Evolutionary conservation across 2,113 vertebrate genomes (phyloP).

Genomic region (Castor canadensis): DNA sequence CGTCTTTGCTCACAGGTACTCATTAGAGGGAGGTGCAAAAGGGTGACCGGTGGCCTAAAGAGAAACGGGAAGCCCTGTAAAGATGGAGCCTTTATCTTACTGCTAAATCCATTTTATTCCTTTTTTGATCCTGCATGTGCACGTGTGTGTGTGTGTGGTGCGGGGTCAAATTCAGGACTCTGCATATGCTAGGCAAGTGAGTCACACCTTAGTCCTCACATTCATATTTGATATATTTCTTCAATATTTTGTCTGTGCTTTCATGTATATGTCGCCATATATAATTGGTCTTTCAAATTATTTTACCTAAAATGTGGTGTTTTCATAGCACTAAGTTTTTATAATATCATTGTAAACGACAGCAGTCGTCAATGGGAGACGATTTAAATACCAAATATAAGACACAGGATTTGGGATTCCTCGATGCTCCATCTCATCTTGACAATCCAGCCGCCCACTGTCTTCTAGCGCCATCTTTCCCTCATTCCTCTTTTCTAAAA

Average conservation of each 20-base stretch:
- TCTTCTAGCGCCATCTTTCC: neutral
- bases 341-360: no score
- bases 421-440: neutral
- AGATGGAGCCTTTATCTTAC: neutral
- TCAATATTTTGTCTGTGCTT: neutral
- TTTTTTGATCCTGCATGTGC: neutral
- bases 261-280: no score
- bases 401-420: neutral
- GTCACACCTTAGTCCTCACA: no score
- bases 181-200: neutral
- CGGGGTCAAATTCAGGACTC: neutral
- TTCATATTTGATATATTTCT: neutral
- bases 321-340: no score
- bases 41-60: neutral
- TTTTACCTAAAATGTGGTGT: no score
- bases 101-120: neutral
- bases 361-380: no score
- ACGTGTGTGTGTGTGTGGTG: neutral
- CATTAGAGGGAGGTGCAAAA: neutral
- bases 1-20: neutral
- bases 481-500: conserved; percentile 23
- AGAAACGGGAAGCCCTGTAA: conserved; percentile 11
- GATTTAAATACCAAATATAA: conserved; percentile 8
- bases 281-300: no score
- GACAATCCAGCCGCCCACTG: neutral